A percentile compares a stretch with the other conserved stretches of the same genome.
phyloP scores from a whole-genome alignment of 1,140 invertebrate species.

The Portunus trituberculatus region DNA sequence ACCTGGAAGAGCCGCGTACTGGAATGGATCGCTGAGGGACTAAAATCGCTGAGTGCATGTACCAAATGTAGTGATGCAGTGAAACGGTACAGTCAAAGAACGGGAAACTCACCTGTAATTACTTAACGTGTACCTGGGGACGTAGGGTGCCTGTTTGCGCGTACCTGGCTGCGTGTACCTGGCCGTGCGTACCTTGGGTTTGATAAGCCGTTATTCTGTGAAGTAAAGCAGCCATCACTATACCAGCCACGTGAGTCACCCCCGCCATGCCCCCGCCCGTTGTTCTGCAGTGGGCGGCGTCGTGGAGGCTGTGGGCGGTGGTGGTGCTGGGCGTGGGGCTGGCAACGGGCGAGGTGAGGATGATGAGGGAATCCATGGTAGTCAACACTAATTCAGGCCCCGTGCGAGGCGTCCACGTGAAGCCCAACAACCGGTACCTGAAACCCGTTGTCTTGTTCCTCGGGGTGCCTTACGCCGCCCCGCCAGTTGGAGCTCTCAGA shows the following conservation, averaged over 20 bases:
- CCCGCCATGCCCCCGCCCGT: not conserved
- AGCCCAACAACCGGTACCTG: conserved; percentile 81
- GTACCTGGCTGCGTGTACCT: not conserved
- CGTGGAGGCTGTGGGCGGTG: conserved; percentile 35
- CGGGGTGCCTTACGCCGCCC: conserved; percentile 86
- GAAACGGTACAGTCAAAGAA: too few relatives aligned
- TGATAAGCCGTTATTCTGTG: not conserved
- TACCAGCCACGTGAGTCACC: too few relatives aligned
- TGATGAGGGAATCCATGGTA: conserved; percentile 73
- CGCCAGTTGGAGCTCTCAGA: conserved; percentile 84
- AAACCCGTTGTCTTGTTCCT: conserved; percentile 88
- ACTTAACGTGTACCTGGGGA: not conserved
- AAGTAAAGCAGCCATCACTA: too few relatives aligned
- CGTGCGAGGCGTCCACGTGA: conserved; percentile 80
- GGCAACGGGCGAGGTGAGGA: not conserved
- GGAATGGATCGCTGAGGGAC: not conserved
- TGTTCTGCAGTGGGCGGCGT: not conserved
- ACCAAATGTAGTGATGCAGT: too few relatives aligned
- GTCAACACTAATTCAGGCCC: conserved; percentile 81
- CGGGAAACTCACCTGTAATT: too few relatives aligned
- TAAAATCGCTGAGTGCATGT: too few relatives aligned
- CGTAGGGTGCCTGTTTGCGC: not conserved
- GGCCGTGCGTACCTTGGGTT: not conserved
- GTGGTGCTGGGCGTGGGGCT: not conserved
- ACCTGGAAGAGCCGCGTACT: not conserved